A percentile compares a stretch with the other conserved stretches of the same genome.
Conservation (phyloP, 2,797 vertebrate genomes). For the Gephyroberyx darwinii region DNA sequence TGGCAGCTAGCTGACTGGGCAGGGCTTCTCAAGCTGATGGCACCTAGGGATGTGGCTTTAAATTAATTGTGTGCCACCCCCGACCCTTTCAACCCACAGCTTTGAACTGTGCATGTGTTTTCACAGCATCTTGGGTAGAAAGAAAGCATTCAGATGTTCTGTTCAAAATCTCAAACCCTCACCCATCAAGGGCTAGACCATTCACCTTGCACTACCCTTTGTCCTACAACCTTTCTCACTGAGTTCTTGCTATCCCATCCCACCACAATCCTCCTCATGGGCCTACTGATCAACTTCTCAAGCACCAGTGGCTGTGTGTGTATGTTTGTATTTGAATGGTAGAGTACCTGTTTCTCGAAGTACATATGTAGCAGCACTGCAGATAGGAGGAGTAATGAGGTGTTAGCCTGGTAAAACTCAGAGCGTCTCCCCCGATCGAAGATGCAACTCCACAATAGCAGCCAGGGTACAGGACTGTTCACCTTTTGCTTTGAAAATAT, state of each 20-base stretch:
- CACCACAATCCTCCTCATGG: constrained; percentile 46
- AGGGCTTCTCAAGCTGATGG: constrained; percentile 51
- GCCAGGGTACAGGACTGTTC: constrained; percentile 73
- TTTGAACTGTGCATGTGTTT: constrained; percentile 64
- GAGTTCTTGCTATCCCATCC: constrained; percentile 42
- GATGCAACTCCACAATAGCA: constrained; percentile 39
- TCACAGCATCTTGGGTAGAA: constrained; percentile 41
- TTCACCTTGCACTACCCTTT: constrained; percentile 63
- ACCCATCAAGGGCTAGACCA: constrained; percentile 74
- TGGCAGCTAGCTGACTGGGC: constrained; percentile 64
- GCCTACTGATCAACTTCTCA: constrained; percentile 74
- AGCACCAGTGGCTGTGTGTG: constrained; percentile 46
- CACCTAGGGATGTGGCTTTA: constrained; percentile 48
- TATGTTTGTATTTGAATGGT: constrained; percentile 57
- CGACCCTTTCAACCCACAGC: constrained; percentile 39
- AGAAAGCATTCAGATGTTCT: constrained; percentile 39
- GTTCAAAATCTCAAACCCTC: constrained; percentile 54
- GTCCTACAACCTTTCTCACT: constrained; percentile 20
- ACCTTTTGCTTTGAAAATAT: constrained; percentile 60
- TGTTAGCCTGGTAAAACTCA: constrained; percentile 48
- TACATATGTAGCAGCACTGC: constrained; percentile 76
- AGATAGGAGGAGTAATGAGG: constrained; percentile 53
- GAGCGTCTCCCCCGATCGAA: constrained; percentile 45
- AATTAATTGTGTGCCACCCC: constrained; percentile 29
- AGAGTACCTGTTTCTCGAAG: constrained; percentile 61